Percentiles rank a stretch among this genome's conserved stretches.
Evolutionary conservation across 2,888 invertebrate species (phyloP).

Genomic region (Odontothrips loti): DNA sequence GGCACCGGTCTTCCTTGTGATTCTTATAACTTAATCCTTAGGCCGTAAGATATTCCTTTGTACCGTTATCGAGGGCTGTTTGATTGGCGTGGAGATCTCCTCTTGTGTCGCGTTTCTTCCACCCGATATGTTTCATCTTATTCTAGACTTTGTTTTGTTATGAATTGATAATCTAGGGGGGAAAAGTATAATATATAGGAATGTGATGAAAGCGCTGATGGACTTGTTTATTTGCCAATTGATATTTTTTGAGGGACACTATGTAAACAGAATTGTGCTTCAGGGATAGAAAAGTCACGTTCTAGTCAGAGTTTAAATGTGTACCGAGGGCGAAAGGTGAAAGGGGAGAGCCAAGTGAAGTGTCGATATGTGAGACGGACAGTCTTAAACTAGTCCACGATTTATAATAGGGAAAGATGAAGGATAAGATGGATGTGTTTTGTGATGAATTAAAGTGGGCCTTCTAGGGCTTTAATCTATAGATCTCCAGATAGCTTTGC

Average conservation of each 20-base stretch:
- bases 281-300: neutral
- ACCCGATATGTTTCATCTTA: neutral
- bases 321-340: neutral
- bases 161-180: neutral
- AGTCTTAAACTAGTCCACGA: too few species aligned
- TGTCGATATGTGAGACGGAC: neutral
- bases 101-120: neutral
- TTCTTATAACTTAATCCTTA: neutral
- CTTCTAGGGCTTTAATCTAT: neutral
- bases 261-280: neutral
- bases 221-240: constrained; percentile 16
- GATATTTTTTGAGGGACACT: constrained; percentile 1
- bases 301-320: neutral
- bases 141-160: neutral
- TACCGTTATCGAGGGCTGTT: neutral
- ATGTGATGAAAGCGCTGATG: neutral
- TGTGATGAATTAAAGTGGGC: constrained; percentile 3
- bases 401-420: neutral
- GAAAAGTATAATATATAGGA: too few species aligned
- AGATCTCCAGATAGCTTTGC: constrained; percentile 17
- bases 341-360: too few species aligned
- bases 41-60: neutral
- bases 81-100: too few species aligned
- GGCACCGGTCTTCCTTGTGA: constrained; percentile 18
- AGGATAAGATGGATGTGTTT: neutral